Evolutionary conservation across 2,797 vertebrate species (phyloP), one percentile per base, ranked within the genome.

Genomic region (Tadarida brasiliensis): DNA sequence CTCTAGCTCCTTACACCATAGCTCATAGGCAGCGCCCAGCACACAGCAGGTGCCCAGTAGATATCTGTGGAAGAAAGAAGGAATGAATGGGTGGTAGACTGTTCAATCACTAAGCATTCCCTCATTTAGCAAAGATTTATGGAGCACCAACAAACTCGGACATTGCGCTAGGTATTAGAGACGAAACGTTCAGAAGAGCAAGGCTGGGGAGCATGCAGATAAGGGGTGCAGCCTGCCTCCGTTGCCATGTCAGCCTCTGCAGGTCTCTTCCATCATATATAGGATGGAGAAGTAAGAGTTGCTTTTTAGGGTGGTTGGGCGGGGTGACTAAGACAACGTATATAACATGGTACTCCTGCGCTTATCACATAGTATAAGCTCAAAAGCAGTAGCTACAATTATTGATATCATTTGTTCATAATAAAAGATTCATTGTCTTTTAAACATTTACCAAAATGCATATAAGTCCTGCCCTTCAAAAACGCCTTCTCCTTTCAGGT

Each of bases 271-370:
- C 35, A 35, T 68, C 57, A 7, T 1, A 7, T 49, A 56, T n/a
- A 91, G 74, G 88, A 91, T 20, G 1, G 59, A 44, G 1, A 0
- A 80, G 91, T 89, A n/a, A 89, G 15, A 10, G 33, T 78, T 95
- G 71, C 33, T 67, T 81, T 8, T 7, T 70, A 35, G 44, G 80
- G 65, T 11, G 5, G 8, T 76, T n/a, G n/a, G 5, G 0, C 2
- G 68, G 26, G 22, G 93, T 90, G 82, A 91, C 73, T 82, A 56
- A 83, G 9, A 87, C 67, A 44, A 97, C 33, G 5, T 20, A 59
- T 24, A 67, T 44, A 20, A 51, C 90, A 63, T 35, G 81, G 24
- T 1, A 70, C n/a, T 19, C 24, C 54, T 10, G 9, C 57, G 68
- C 30, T 82, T 90, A 9, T 35, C 22, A 3, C 7, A 14, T 3